A percentile compares a stretch with the other conserved stretches of the same genome.
phyloP scores from a whole-genome alignment of 2,888 invertebrate genomes.

The Phlogophora meticulosa region DNA sequence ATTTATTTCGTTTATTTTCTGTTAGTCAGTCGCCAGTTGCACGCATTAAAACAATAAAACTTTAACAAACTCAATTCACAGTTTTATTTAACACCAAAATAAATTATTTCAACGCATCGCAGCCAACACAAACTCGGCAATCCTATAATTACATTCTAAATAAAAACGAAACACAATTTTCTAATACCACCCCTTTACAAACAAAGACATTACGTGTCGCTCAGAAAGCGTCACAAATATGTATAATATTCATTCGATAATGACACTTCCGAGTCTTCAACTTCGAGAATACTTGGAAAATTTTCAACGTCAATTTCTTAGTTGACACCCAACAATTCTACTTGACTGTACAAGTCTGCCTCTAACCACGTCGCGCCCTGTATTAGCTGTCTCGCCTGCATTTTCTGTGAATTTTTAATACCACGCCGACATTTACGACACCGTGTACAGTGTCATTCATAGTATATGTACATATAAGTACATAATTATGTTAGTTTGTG shows the following conservation, averaged over 20 bases:
- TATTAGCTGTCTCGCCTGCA: constrained; percentile 61
- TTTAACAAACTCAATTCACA: constrained; percentile 16
- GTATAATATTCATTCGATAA: constrained; percentile 65
- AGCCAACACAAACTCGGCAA: constrained; percentile 11
- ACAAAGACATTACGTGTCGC: constrained; percentile 20
- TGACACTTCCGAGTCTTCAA: constrained; percentile 29
- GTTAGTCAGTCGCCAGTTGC: background rate
- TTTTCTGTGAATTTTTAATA: constrained; percentile 63
- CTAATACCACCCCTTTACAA: constrained; percentile 3
- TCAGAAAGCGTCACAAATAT: constrained; percentile 37
- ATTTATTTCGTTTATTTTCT: constrained; percentile 9
- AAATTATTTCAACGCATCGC: background rate
- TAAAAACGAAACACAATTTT: constrained; percentile 17
- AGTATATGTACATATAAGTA: too few species aligned
- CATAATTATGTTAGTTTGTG: constrained; percentile 17
- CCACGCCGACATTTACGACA: constrained; percentile 56
- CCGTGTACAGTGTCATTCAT: constrained; percentile 55
- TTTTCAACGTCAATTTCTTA: constrained; percentile 48
- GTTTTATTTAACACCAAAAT: constrained; percentile 10
- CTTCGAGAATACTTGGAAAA: constrained; percentile 42
- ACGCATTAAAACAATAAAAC: constrained; percentile 14
- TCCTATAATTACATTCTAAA: constrained; percentile 7
- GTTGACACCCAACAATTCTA: constrained; percentile 45
- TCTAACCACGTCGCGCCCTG: constrained; percentile 46
- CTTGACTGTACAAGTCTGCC: constrained; percentile 28